A percentile compares a stretch with the other conserved stretches of the same genome.
Evolutionary conservation across 2,888 invertebrate species (phyloP).

Genomic region (Epinotia nisella): DNA sequence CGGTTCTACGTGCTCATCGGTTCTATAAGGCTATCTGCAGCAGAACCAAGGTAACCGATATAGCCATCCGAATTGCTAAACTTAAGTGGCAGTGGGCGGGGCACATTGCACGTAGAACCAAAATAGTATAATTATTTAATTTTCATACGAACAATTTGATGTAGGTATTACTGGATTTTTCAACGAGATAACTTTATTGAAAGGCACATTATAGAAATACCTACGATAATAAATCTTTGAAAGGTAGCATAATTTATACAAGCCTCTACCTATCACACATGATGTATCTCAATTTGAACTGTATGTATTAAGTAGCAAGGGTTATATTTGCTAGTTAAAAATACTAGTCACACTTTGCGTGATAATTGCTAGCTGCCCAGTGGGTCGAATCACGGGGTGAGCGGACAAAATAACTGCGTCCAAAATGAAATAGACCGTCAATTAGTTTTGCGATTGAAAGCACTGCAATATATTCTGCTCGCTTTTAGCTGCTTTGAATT

Average conservation of each 20-base stretch:
- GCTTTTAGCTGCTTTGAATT: conserved; percentile 24
- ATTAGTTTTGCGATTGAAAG: conserved; percentile 41
- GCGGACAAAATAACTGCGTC: conserved; percentile 46
- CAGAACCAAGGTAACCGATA: too few relatives aligned
- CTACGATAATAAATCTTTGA: neutral
- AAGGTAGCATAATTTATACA: neutral
- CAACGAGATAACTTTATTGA: neutral
- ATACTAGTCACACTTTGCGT: conserved; percentile 1
- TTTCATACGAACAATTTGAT: too few relatives aligned
- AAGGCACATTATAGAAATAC: neutral
- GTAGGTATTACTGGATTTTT: neutral
- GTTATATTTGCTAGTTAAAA: neutral
- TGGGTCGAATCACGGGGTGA: conserved; percentile 34
- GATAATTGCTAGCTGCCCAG: conserved; percentile 39
- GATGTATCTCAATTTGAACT: conserved; percentile 5
- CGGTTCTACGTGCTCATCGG: too few relatives aligned
- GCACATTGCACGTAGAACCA: too few relatives aligned
- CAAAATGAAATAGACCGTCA: conserved; percentile 40
- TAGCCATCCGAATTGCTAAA: too few relatives aligned
- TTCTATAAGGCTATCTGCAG: too few relatives aligned
- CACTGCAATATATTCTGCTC: conserved; percentile 1
- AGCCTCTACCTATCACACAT: neutral
- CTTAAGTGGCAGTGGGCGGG: too few relatives aligned
- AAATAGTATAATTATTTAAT: too few relatives aligned
- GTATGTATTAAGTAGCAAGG: neutral